Evolutionary conservation across 2,113 vertebrate genomes (phyloP).

Genomic region (Echinops telfairi): DNA sequence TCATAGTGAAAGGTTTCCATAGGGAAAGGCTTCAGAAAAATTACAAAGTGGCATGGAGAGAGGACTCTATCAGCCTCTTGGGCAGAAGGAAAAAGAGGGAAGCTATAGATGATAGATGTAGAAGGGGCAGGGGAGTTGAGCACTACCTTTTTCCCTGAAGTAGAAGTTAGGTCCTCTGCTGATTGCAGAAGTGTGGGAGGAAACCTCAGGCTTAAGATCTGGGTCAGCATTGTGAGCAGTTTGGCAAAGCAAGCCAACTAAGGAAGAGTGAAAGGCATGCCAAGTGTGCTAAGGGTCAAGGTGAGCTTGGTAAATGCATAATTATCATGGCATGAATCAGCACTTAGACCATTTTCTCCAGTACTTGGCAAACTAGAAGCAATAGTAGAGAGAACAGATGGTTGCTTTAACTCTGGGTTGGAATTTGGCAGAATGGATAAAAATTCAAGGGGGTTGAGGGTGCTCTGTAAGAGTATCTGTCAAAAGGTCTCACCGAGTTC

Average conservation of each 20-base stretch:
- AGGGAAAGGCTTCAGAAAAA: neutral
- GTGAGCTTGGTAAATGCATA: conserved; percentile 63
- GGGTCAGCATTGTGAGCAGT: neutral
- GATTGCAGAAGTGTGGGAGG: conserved; percentile 26
- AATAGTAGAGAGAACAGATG: conserved; percentile 60
- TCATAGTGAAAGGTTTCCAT: neutral
- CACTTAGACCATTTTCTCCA: conserved; percentile 49
- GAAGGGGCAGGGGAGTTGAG: neutral
- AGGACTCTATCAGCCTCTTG: neutral
- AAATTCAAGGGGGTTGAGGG: conserved; percentile 50
- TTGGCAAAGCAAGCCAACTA: conserved; percentile 42
- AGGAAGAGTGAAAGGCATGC: conserved; percentile 5
- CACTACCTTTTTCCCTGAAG: conserved; percentile 50
- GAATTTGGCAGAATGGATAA: conserved; percentile 55
- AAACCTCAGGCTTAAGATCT: conserved; percentile 1
- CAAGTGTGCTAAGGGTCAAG: conserved; percentile 63
- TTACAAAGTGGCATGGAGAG: neutral
- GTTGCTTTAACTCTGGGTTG: conserved; percentile 57
- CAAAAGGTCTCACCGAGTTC: conserved; percentile 17
- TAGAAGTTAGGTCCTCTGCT: conserved; percentile 7
- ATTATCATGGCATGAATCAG: conserved; percentile 60
- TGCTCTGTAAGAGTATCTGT: neutral
- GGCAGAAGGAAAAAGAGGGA: neutral
- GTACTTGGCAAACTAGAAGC: conserved; percentile 60
- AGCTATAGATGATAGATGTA: neutral